Conservation (phyloP, 2,113 vertebrate species). For the Callopanchax toddi region DNA sequence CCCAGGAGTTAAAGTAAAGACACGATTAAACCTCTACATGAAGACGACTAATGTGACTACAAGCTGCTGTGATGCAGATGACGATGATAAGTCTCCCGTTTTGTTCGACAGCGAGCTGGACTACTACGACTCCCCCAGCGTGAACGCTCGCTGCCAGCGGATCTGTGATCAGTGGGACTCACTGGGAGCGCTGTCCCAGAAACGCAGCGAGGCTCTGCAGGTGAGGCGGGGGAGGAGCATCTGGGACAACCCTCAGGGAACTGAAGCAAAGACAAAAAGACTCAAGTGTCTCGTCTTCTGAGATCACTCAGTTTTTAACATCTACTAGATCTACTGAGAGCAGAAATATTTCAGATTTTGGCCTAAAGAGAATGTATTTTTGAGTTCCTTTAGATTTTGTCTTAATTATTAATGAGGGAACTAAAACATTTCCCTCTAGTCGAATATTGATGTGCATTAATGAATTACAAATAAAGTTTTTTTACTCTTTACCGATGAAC, state of each 20-base stretch:
- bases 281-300: too few species aligned
- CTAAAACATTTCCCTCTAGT: too few species aligned
- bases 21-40: not conserved
- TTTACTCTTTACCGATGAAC: too few species aligned
- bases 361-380: too few species aligned
- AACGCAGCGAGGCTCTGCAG: conserved; percentile 95
- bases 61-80: not conserved
- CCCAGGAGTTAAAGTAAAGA: conserved; percentile 95
- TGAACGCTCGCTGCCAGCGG: conserved; percentile 95
- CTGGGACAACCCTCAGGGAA: not conserved
- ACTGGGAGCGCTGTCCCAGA: conserved; percentile 91
- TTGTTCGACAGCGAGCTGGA: conserved; percentile 89
- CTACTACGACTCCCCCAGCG: conserved; percentile 96
- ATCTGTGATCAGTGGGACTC: conserved; percentile 99
- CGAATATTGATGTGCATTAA: too few species aligned
- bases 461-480: too few species aligned
- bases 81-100: not conserved
- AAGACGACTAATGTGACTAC: conserved; percentile 3
- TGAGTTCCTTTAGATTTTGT: too few species aligned
- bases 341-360: too few species aligned
- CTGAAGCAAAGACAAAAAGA: too few species aligned
- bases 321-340: too few species aligned
- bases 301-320: too few species aligned
- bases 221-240: conserved; percentile 70
- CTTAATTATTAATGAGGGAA: too few species aligned